Evolutionary conservation across 2,888 invertebrate species (phyloP).

Genomic region (Protonemura montana): DNA sequence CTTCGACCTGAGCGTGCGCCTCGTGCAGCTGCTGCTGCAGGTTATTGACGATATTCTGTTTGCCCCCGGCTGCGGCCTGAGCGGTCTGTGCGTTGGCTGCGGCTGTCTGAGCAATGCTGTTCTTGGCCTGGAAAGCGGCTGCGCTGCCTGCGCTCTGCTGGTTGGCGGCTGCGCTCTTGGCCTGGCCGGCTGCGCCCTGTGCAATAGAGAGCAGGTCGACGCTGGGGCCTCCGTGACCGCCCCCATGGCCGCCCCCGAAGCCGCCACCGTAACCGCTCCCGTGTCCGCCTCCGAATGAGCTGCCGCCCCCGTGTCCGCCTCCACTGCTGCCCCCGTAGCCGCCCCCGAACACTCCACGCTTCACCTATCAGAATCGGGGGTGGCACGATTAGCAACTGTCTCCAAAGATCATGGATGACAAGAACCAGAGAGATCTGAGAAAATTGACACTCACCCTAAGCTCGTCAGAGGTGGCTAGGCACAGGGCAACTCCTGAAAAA

Average conservation of each 20-base stretch:
- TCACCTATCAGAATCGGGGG: background rate
- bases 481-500: background rate
- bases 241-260: background rate
- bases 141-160: background rate
- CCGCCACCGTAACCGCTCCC: background rate
- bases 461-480: background rate
- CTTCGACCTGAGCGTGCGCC: constrained; percentile 27
- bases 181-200: constrained; percentile 18
- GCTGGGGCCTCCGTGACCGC: constrained; percentile 24
- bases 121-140: constrained; percentile 15
- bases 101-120: constrained; percentile 20
- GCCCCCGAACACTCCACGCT: constrained; percentile 20
- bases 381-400: background rate
- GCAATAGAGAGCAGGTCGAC: constrained; percentile 15
- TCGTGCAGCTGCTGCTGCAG: constrained; percentile 31
- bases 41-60: constrained; percentile 25
- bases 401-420: background rate
- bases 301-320: background rate
- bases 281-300: background rate
- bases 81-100: constrained; percentile 17
- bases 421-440: background rate
- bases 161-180: constrained; percentile 22
- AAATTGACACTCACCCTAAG: background rate
- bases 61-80: constrained; percentile 22
- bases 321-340: constrained; percentile 17